Percentiles rank a stretch among this genome's conserved stretches.
Evolutionary conservation across 1,140 invertebrate genomes (phyloP).

Genomic region (Drosophila navojoa): DNA sequence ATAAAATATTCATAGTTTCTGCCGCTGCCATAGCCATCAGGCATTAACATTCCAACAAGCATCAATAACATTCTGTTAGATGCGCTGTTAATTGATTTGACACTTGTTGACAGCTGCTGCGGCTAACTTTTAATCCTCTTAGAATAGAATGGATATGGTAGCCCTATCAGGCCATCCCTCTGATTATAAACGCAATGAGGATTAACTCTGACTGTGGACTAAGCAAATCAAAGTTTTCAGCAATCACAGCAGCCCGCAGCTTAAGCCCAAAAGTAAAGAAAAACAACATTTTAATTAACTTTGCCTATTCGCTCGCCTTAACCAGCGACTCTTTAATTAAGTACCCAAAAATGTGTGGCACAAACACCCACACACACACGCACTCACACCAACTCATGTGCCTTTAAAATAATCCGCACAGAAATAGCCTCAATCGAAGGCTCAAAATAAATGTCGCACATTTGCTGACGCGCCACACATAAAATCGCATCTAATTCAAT

Average conservation of each 20-base stretch:
- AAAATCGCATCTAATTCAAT: slow-evolving; percentile 66
- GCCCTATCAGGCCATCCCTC: too few relatives aligned
- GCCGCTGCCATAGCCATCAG: too few relatives aligned
- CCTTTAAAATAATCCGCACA: slow-evolving; percentile 19
- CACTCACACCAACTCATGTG: slow-evolving; percentile 1
- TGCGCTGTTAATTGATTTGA: slow-evolving; percentile 1
- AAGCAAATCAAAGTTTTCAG: slow-evolving; percentile 21
- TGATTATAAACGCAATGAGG: slow-evolving; percentile 16
- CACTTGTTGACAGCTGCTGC: slow-evolving; percentile 7
- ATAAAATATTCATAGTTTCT: too few relatives aligned
- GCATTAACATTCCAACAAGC: too few relatives aligned
- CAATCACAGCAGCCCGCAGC: slow-evolving; percentile 48
- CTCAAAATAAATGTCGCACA: slow-evolving; percentile 40
- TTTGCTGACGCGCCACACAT: slow-evolving; percentile 56
- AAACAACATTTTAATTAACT: slow-evolving; percentile 78
- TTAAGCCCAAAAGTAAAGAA: slow-evolving; percentile 56
- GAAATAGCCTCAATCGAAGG: slow-evolving; percentile 21
- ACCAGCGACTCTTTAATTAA: slow-evolving; percentile 29
- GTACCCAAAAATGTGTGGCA: slow-evolving; percentile 11
- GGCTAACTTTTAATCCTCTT: slow-evolving; percentile 11
- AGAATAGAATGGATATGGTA: neutral
- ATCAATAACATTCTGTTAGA: too few relatives aligned
- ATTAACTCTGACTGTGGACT: slow-evolving; percentile 21
- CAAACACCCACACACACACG: neutral
- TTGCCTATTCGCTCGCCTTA: slow-evolving; percentile 31